Percentiles rank a stretch among this genome's conserved stretches.
Evolutionary conservation across 2,797 vertebrate genomes (phyloP).

Genomic region (Eremophila alpestris): DNA sequence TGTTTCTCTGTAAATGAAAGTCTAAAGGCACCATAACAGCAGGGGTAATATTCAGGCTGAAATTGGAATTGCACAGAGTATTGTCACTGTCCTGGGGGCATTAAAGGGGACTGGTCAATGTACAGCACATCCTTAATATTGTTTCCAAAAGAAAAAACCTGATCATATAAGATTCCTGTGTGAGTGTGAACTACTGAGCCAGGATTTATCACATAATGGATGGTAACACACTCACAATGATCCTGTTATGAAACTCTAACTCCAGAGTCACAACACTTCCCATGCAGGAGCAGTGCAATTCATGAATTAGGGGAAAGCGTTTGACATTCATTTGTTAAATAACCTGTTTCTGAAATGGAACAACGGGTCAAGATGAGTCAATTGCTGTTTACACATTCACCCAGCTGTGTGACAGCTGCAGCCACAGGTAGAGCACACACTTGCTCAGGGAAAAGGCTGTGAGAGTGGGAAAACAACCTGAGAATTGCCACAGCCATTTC

Average conservation of each 20-base stretch:
- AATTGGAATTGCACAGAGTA: background rate
- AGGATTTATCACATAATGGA: background rate
- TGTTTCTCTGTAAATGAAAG: background rate
- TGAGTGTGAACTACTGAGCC: background rate
- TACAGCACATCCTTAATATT: background rate
- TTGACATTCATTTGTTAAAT: constrained; percentile 23
- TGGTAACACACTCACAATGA: background rate
- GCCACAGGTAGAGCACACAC: background rate
- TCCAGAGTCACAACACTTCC: background rate
- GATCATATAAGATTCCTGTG: background rate
- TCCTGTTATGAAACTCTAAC: background rate
- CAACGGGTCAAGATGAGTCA: constrained; percentile 8
- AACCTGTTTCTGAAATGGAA: constrained; percentile 10
- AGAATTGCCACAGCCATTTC: fast-evolving
- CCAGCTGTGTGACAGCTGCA: background rate
- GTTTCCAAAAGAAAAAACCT: background rate
- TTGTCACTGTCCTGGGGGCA: background rate
- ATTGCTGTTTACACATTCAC: background rate
- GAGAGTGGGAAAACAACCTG: background rate
- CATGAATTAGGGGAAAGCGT: background rate
- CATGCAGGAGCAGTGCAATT: background rate
- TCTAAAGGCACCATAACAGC: background rate
- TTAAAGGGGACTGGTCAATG: background rate
- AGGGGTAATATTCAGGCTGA: background rate
- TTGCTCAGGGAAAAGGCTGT: background rate